A percentile compares a stretch with the other conserved stretches of the same genome.
phyloP scores from a whole-genome alignment of 2,797 vertebrate species.

The Smutsia temminckii region DNA sequence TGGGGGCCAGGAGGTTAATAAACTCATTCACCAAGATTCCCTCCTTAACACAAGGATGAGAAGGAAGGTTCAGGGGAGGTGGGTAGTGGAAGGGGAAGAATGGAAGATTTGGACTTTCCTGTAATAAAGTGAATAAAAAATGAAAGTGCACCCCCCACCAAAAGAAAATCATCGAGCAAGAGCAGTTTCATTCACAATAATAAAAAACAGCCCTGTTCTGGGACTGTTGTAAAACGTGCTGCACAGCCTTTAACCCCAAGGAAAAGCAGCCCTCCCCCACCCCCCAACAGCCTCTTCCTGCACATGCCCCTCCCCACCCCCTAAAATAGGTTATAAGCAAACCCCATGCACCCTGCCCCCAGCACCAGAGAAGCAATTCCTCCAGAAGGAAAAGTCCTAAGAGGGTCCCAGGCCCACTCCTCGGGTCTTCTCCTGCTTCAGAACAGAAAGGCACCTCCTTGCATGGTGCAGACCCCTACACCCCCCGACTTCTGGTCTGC shows the following conservation, averaged over 20 bases:
- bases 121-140: conserved; percentile 72
- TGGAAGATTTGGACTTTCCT: conserved; percentile 64
- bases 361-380: conserved; percentile 60
- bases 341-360: conserved; percentile 63
- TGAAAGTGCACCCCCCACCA: conserved; percentile 42
- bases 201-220: conserved; percentile 68
- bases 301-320: conserved; percentile 70
- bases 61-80: background rate
- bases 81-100: conserved; percentile 24
- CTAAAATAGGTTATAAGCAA: conserved; percentile 72
- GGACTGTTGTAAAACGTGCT: conserved; percentile 78
- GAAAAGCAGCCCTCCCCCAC: conserved; percentile 68
- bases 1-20: background rate
- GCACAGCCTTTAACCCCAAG: conserved; percentile 71
- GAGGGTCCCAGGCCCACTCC: conserved; percentile 45
- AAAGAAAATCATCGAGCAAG: conserved; percentile 67
- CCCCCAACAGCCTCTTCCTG: conserved; percentile 65
- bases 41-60: conserved; percentile 65
- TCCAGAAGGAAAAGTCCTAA: conserved; percentile 43
- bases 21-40: conserved; percentile 52
- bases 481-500: background rate
- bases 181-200: conserved; percentile 81
- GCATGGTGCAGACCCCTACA: background rate
- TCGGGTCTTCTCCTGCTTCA: background rate
- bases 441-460: background rate